These are phyloP conservation scores for Eulemur albifrons DNA, from an alignment of 2,797 vertebrate genomes.

Conservation along the genomic window DNA sequence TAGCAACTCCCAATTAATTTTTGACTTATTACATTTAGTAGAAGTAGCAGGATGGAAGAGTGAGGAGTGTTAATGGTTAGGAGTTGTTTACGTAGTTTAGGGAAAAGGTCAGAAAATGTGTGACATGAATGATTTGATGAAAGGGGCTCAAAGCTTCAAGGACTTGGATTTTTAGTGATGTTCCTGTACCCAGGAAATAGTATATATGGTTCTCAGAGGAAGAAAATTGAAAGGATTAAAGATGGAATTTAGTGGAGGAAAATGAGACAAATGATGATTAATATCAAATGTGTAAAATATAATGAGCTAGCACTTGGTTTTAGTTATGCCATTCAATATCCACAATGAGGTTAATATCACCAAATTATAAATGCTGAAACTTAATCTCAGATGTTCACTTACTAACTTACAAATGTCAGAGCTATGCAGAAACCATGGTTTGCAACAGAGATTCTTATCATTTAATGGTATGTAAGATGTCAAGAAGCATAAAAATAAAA, in stretches of 20 bases:
- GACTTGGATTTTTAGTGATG: not conserved
- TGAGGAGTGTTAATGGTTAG: not conserved
- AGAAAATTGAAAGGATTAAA: not conserved
- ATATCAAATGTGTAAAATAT: not conserved
- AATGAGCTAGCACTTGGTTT: not conserved
- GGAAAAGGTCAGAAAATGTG: not conserved
- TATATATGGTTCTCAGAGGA: not conserved
- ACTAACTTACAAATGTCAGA: slow-evolving; percentile 6
- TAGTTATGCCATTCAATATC: not conserved
- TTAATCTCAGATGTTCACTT: not conserved
- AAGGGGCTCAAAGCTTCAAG: not conserved
- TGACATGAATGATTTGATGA: not conserved
- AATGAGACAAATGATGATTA: not conserved
- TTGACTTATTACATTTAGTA: not conserved
- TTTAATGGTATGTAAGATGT: not conserved
- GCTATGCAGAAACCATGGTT: not conserved
- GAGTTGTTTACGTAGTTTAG: not conserved
- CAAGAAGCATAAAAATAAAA: not conserved
- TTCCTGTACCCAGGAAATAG: not conserved
- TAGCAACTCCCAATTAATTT: slow-evolving; percentile 51
- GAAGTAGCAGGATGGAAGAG: slow-evolving; percentile 8
- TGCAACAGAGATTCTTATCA: not conserved
- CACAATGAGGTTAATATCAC: not conserved
- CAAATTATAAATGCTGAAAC: slow-evolving; percentile 12
- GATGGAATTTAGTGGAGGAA: not conserved